A percentile compares a stretch with the other conserved stretches of the same genome.
Conservation (phyloP, 2,797 vertebrate species). For the Poliocrania exsul region DNA sequence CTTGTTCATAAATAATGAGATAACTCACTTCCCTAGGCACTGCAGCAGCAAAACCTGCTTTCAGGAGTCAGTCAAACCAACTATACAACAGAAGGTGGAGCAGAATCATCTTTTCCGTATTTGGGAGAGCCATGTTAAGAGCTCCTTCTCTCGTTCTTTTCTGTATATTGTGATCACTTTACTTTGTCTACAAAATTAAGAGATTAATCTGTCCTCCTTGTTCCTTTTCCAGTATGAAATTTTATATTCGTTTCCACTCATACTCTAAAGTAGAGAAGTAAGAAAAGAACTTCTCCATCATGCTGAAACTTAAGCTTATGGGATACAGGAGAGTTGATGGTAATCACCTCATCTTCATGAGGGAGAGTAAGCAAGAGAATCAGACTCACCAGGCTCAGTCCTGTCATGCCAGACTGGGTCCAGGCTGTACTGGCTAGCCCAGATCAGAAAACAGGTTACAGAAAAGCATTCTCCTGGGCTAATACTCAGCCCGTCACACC, state of each 20-base stretch:
- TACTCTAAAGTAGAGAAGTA: background rate
- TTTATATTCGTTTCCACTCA: background rate
- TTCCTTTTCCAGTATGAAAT: background rate
- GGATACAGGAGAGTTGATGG: background rate
- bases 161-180: background rate
- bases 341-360: background rate
- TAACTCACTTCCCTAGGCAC: slow-evolving; percentile 12
- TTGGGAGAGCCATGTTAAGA: background rate
- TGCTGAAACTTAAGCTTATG: background rate
- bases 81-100: background rate
- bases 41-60: background rate
- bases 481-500: background rate
- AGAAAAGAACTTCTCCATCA: background rate
- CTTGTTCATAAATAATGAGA: slow-evolving; percentile 7
- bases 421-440: background rate
- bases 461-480: background rate
- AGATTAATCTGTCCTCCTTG: background rate
- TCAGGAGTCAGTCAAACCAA: background rate
- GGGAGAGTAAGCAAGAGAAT: background rate
- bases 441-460: background rate
- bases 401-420: background rate
- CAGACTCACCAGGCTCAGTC: background rate
- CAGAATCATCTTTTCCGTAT: background rate
- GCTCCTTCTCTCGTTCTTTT: background rate
- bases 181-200: background rate